Evolutionary conservation across 1,140 invertebrate genomes (phyloP).

Genomic region (Oreohelix idahoensis): DNA sequence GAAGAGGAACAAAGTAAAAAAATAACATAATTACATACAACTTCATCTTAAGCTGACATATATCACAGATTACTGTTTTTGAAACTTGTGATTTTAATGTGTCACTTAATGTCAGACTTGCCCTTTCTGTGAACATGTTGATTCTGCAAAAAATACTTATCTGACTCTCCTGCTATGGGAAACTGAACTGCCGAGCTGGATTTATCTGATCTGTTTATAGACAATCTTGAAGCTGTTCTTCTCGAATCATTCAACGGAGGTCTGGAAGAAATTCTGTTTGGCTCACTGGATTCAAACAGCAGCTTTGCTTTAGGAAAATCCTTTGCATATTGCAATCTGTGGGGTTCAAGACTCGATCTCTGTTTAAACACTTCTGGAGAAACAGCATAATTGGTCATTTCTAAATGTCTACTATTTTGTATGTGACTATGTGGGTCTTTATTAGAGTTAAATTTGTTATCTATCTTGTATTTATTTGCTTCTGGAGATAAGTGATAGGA

Average conservation of each 20-base stretch:
- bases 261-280: neutral
- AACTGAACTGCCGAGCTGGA: neutral
- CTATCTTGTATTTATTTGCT: neutral
- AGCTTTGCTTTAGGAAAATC: neutral
- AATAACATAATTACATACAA: no score
- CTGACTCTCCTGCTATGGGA: neutral
- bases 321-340: neutral
- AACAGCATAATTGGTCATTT: neutral
- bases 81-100: neutral
- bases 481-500: constrained; percentile 7
- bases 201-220: neutral
- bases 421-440: neutral
- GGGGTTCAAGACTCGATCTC: neutral
- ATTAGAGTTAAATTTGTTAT: neutral
- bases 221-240: neutral
- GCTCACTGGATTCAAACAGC: neutral
- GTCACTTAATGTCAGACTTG: neutral
- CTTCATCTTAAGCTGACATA: neutral
- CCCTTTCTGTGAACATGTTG: neutral
- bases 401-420: neutral
- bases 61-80: neutral
- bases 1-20: no score
- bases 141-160: neutral
- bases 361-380: neutral
- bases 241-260: neutral